These are phyloP conservation scores for Thamnaconus septentrionalis DNA, from an alignment of 2,113 vertebrate genomes.

Conservation along the genomic window DNA sequence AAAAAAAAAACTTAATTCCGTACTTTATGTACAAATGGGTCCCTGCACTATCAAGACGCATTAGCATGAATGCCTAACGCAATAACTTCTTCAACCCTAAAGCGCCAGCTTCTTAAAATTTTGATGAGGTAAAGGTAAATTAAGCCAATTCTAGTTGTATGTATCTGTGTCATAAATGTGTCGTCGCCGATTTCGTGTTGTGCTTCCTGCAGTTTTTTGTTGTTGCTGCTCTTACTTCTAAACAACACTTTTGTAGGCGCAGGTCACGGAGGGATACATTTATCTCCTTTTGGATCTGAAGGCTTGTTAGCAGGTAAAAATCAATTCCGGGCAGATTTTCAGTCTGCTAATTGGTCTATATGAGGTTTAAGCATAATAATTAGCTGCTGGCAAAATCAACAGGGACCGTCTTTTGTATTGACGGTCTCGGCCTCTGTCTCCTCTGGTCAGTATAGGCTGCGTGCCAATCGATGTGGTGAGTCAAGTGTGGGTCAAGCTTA, in stretches of 20 bases:
- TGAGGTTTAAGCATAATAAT: slow-evolving; percentile 39
- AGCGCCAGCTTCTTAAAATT: too few species aligned
- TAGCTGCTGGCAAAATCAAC: slow-evolving; percentile 28
- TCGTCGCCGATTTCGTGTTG: not conserved
- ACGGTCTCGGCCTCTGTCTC: slow-evolving; percentile 21
- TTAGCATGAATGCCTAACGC: not conserved
- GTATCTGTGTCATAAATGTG: too few species aligned
- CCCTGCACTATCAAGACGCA: not conserved
- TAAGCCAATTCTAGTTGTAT: too few species aligned
- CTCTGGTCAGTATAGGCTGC: slow-evolving; percentile 23
- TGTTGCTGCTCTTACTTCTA: too few species aligned
- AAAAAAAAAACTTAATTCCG: too few species aligned
- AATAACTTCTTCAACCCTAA: too few species aligned
- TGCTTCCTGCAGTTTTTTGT: not conserved
- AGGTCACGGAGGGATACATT: not conserved
- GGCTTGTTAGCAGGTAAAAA: not conserved
- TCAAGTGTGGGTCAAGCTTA: slow-evolving; percentile 47
- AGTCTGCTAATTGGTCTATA: slow-evolving; percentile 23
- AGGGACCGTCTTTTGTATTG: slow-evolving; percentile 31
- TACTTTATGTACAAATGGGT: not conserved
- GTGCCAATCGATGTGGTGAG: slow-evolving; percentile 49
- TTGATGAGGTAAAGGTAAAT: too few species aligned
- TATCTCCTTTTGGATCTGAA: not conserved
- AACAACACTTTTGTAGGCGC: not conserved
- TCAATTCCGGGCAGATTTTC: slow-evolving; percentile 14